A percentile compares a stretch with the other conserved stretches of the same genome.
Evolutionary conservation across 1,140 invertebrate species (phyloP).

Genomic region (Carposina sasakii): DNA sequence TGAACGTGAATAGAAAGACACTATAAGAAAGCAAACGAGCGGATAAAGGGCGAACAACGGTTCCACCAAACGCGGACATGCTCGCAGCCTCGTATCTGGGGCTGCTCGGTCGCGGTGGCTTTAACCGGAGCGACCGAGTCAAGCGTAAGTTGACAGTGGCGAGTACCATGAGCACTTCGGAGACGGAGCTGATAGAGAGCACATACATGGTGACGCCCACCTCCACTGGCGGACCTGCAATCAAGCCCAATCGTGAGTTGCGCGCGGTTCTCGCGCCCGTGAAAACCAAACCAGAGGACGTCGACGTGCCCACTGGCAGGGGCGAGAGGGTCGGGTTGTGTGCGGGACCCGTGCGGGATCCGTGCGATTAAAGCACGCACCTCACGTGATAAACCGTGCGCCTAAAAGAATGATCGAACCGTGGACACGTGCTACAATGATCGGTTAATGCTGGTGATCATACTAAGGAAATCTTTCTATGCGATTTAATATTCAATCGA

Average conservation of each 20-base stretch:
- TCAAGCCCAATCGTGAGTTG: constrained; percentile 61
- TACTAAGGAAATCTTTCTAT: constrained; percentile 65
- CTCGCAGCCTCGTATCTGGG: constrained; percentile 61
- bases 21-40: constrained; percentile 68
- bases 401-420: constrained; percentile 47
- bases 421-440: constrained; percentile 71
- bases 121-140: constrained; percentile 37
- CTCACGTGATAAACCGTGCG: constrained; percentile 7
- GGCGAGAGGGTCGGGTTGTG: constrained; percentile 21
- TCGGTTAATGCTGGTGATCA: constrained; percentile 66
- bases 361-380: constrained; percentile 13
- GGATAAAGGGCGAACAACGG: constrained; percentile 58
- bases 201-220: constrained; percentile 98
- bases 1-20: constrained; percentile 30
- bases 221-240: constrained; percentile 94
- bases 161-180: constrained; percentile 96
- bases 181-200: constrained; percentile 97
- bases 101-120: constrained; percentile 59
- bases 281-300: constrained; percentile 70
- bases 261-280: constrained; percentile 57
- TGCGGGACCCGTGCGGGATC: constrained; percentile 6
- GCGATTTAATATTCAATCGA: constrained; percentile 71
- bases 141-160: constrained; percentile 46
- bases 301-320: constrained; percentile 59
- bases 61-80: constrained; percentile 67